A percentile compares a stretch with the other conserved stretches of the same genome.
Conservation (phyloP, 2,797 vertebrate species). For the Sebastes diaconus region DNA sequence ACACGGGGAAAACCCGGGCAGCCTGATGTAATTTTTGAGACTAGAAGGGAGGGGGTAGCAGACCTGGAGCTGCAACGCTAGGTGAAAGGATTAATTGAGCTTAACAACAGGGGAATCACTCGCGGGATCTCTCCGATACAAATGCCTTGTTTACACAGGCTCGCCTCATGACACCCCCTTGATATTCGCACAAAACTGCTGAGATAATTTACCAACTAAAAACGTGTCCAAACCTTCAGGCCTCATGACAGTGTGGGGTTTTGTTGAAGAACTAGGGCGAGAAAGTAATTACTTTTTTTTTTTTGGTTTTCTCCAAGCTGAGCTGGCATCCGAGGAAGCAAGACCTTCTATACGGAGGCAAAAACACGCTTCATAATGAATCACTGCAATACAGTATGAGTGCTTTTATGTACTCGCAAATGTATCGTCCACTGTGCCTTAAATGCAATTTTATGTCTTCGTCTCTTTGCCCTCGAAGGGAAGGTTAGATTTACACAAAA, state of each 20-base stretch:
- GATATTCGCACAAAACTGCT: slow-evolving; percentile 55
- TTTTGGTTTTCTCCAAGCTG: slow-evolving; percentile 3
- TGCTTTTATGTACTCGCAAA: background rate
- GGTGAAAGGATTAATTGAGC: slow-evolving; percentile 76
- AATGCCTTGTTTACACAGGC: slow-evolving; percentile 67
- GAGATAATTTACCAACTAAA: slow-evolving; percentile 52
- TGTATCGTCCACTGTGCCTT: background rate
- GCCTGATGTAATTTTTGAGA: slow-evolving; percentile 41
- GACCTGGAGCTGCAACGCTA: slow-evolving; percentile 46
- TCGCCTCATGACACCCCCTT: slow-evolving; percentile 48
- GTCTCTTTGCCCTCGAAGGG: background rate
- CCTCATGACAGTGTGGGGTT: slow-evolving; percentile 1
- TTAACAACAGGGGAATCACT: slow-evolving; percentile 66
- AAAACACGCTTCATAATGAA: background rate
- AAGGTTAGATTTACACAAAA: slow-evolving; percentile 3
- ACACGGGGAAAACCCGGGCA: slow-evolving; percentile 6
- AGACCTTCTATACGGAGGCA: background rate
- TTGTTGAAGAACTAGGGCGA: slow-evolving; percentile 39
- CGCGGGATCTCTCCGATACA: slow-evolving; percentile 46
- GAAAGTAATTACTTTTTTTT: slow-evolving; percentile 49
- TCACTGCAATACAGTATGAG: background rate
- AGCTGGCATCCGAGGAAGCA: background rate
- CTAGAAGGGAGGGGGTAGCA: slow-evolving; percentile 1
- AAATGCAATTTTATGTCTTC: background rate
- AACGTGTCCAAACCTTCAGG: slow-evolving; percentile 39